phyloP scores from a whole-genome alignment of 2,888 invertebrate species.

The Taphrorychus bicolor region DNA sequence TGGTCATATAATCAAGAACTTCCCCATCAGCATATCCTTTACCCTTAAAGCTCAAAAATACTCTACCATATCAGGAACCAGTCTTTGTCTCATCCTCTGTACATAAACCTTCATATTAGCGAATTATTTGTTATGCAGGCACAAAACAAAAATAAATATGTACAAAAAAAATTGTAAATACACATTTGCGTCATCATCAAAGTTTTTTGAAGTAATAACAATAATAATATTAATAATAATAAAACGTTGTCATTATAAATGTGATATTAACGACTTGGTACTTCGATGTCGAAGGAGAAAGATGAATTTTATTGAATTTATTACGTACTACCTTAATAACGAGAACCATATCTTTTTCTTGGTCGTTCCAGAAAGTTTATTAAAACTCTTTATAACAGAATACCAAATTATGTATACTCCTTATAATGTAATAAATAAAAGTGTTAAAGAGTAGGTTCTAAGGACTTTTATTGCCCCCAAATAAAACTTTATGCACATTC shows the following conservation, averaged over 20 bases:
- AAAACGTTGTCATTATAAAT: conserved; percentile 49
- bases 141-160: too few relatives aligned
- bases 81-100: too few relatives aligned
- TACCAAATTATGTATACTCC: conserved; percentile 40
- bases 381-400: conserved; percentile 27
- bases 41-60: background rate
- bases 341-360: conserved; percentile 30
- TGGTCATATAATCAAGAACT: too few relatives aligned
- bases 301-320: conserved; percentile 39
- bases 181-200: too few relatives aligned
- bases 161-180: conserved; percentile 53
- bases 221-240: too few relatives aligned
- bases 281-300: conserved; percentile 44
- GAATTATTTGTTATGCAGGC: too few relatives aligned
- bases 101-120: too few relatives aligned
- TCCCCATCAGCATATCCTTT: background rate
- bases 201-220: conserved; percentile 46
- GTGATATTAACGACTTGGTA: conserved; percentile 51
- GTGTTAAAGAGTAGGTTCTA: conserved; percentile 27
- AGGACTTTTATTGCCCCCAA: background rate
- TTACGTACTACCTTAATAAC: conserved; percentile 17
- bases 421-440: conserved; percentile 32
- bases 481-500: too few relatives aligned
- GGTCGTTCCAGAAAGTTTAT: conserved; percentile 30
- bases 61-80: background rate